These are phyloP conservation scores for Andrena bicolor DNA, from an alignment of 2,888 invertebrate species.

Conservation along the genomic window DNA sequence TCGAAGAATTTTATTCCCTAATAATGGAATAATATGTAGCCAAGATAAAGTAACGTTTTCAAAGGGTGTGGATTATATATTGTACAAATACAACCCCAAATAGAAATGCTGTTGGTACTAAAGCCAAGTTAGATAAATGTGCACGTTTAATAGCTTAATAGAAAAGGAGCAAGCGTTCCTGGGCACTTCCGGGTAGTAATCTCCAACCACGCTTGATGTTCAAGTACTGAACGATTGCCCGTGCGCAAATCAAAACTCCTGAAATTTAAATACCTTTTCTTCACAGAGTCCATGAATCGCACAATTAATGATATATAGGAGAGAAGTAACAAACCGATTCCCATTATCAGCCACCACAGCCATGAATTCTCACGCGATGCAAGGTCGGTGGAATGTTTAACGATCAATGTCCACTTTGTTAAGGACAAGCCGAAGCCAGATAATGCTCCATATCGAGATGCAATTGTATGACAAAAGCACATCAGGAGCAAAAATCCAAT, in stretches of 20 bases:
- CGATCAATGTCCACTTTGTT: slow-evolving; percentile 98
- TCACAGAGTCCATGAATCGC: slow-evolving; percentile 19
- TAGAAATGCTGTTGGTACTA: slow-evolving; percentile 80
- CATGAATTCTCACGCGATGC: slow-evolving; percentile 95
- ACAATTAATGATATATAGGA: neutral
- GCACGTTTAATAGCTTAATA: slow-evolving; percentile 86
- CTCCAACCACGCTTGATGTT: slow-evolving; percentile 96
- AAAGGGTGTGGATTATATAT: slow-evolving; percentile 72
- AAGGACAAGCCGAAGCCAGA: slow-evolving; percentile 97
- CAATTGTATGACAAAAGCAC: slow-evolving; percentile 97
- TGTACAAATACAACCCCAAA: slow-evolving; percentile 78
- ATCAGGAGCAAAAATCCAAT: slow-evolving; percentile 96
- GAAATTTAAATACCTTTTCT: slow-evolving; percentile 76
- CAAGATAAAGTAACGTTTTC: slow-evolving; percentile 67
- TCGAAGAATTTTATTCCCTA: slow-evolving; percentile 41
- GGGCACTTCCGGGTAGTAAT: slow-evolving; percentile 93
- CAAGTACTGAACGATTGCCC: slow-evolving; percentile 94
- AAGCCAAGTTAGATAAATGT: slow-evolving; percentile 73
- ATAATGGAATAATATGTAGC: slow-evolving; percentile 63
- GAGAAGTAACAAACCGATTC: slow-evolving; percentile 88
- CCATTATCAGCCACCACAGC: slow-evolving; percentile 97
- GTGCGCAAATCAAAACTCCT: slow-evolving; percentile 94
- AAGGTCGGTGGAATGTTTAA: slow-evolving; percentile 95
- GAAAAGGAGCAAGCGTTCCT: slow-evolving; percentile 94
- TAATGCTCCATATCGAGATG: slow-evolving; percentile 96